Evolutionary conservation across 2,888 invertebrate genomes (phyloP).

Genomic region (Nomada flava): DNA sequence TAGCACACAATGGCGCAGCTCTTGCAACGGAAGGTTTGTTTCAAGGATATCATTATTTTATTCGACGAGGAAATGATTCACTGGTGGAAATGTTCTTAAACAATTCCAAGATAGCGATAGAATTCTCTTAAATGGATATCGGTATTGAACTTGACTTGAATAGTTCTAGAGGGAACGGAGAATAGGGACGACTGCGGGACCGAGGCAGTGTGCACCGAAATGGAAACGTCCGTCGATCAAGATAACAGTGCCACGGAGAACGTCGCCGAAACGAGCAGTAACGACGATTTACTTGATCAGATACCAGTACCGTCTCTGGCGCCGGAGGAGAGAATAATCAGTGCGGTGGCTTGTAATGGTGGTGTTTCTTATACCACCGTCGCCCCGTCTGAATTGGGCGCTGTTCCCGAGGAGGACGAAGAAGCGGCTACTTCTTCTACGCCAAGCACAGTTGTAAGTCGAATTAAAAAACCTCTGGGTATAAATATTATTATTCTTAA

Average conservation of each 20-base stretch:
- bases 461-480: too few relatives aligned
- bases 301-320: constrained; percentile 83
- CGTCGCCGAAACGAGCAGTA: constrained; percentile 68
- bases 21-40: constrained; percentile 70
- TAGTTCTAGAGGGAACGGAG: constrained; percentile 71
- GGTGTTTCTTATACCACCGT: constrained; percentile 75
- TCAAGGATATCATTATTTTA: too few relatives aligned
- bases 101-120: neutral
- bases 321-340: constrained; percentile 81
- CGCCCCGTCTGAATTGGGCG: constrained; percentile 84
- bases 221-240: constrained; percentile 57
- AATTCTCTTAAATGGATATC: neutral
- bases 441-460: constrained; percentile 89
- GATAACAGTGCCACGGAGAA: constrained; percentile 62
- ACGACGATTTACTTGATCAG: constrained; percentile 77
- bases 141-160: constrained; percentile 7
- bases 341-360: constrained; percentile 75
- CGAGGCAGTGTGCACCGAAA: constrained; percentile 55
- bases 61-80: too few relatives aligned
- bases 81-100: too few relatives aligned
- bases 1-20: constrained; percentile 63
- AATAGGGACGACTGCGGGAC: constrained; percentile 68
- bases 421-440: constrained; percentile 88
- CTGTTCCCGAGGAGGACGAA: constrained; percentile 88
- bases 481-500: neutral